phyloP scores from a whole-genome alignment of 2,888 invertebrate genomes.

The Cynaeus angustus region DNA sequence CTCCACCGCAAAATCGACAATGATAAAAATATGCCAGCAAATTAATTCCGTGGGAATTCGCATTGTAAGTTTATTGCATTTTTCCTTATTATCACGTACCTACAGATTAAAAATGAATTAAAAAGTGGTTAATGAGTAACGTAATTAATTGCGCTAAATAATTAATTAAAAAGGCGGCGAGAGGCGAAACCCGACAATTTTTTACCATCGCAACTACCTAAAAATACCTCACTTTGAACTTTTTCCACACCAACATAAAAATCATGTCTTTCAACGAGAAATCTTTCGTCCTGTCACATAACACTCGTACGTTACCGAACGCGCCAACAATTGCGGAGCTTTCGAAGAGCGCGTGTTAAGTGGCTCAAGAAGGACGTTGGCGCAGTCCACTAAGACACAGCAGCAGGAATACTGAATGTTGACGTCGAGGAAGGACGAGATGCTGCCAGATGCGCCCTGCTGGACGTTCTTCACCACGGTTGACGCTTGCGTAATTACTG shows the following conservation, averaged over 20 bases:
- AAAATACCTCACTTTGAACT: neutral
- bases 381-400: conserved; percentile 52
- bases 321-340: conserved; percentile 26
- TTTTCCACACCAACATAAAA: neutral
- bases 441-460: conserved; percentile 58
- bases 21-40: too few relatives aligned
- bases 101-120: too few relatives aligned
- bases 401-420: conserved; percentile 58
- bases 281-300: conserved; percentile 1
- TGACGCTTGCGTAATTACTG: conserved; percentile 50
- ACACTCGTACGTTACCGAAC: conserved; percentile 12
- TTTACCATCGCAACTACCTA: too few relatives aligned
- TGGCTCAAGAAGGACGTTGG: conserved; percentile 44
- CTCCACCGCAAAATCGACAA: too few relatives aligned
- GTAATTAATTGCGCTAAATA: too few relatives aligned
- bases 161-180: too few relatives aligned
- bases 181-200: too few relatives aligned
- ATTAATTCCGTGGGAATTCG: too few relatives aligned
- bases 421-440: conserved; percentile 51
- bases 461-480: conserved; percentile 44
- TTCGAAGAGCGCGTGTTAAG: conserved; percentile 55
- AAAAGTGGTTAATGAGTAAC: too few relatives aligned
- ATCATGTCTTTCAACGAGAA: neutral
- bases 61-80: too few relatives aligned
- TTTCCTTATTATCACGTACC: too few relatives aligned